Evolutionary conservation across 30 jellyfish, hydroid and myxozoan species (phyloP), one percentile per base, ranked within the genome.

Genomic region (Cassiopea xamachana): DNA sequence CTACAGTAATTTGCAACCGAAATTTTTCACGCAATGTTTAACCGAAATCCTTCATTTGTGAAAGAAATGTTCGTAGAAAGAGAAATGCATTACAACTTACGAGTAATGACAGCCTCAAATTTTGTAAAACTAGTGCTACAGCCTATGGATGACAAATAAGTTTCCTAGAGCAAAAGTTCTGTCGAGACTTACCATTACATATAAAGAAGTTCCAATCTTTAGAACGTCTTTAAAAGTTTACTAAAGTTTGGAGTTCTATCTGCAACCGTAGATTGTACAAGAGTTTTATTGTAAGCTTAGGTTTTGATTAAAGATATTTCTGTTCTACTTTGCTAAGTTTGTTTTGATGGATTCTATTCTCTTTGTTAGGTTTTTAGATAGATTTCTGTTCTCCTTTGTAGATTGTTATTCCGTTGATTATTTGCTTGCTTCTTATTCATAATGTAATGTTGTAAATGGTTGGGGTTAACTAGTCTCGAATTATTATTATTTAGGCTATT

Each of bases 81-180:
- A 81, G 83, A 62, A 62, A 81, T 81, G 43, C 83, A 81, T 18
- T 68, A 60, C 64, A 81, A 78, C 87, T 78, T 78, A 61, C 62
- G 86, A 81, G 90, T 48, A 50, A 58, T 84, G 82, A 81, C 58
- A 84, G 60, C 90, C 17, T 81, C 43, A 51, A 81, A 18, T 84
- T 59, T 17, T 86, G 18, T 45, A 59, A 81, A 81, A 59, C 90
- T 81, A 81, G 86, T 84, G 71, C 91, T 83, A 68, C 86, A 83
- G 91, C 87, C 69, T 27, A 83, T 81, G 90, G 80, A 81, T 59
- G 55, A 60, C 67, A 61, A 81, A 81, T 60, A 81, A 81, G 90
- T 43, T 81, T 81, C 81, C 60, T 81, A 51, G 84, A 4, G 48
- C 80, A 81, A 60, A 81, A 81, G 55, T 64, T 81, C 44, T 81